Evolutionary conservation across 2,888 invertebrate species (phyloP), one percentile per base, ranked within the genome.

Genomic region (Imbricaverruca yamaguchii): DNA sequence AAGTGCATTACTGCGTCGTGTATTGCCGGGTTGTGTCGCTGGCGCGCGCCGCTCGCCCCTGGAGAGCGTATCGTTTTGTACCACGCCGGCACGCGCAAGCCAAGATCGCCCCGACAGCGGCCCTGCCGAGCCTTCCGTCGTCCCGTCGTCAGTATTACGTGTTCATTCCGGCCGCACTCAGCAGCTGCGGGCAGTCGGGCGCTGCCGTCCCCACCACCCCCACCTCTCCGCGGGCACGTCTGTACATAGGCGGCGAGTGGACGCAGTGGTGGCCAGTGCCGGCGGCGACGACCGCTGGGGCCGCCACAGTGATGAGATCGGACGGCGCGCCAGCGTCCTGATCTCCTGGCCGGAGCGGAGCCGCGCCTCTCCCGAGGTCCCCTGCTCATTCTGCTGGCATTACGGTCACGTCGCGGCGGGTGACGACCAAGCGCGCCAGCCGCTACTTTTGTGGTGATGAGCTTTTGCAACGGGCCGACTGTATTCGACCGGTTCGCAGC

Each of bases 1-100:
- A 74, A 74, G 74, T 74, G 74, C 74, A 74, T 74, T 74, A 74
- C 74, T 39, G 74, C 13, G 74, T 74, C 18, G 74, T 74, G 15
- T 23, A 53, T 74, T 12, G 11, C 21, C 18, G 39, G 53, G 74
- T 9, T 59, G 59, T 59, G 59, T 59, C 12, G 57, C 57, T 9
- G 59, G 59, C 59, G 11, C 59, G 59, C 12, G 59, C 3, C 39
- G 39, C 39, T 1, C 39, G 4, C 39, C 39, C 2, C 39, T 39
- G 2, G 39, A 39, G 39, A 39, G 39, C 39, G 39, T 39, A 4
- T 39, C 67, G 9, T 39, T 39, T 12, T 21, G n/a, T 39, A 39
- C 9, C n/a, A 53, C 69, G 69, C 18, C 25, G 15, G 69, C 69
- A 15, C 25, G 67, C 67, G 9, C 67, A 13, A 25, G 25, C 67